Percentiles rank a stretch among this genome's conserved stretches.
These are phyloP conservation scores for Nemurella pictetii DNA, from an alignment of 2,888 invertebrate genomes.

Conservation along the genomic window DNA sequence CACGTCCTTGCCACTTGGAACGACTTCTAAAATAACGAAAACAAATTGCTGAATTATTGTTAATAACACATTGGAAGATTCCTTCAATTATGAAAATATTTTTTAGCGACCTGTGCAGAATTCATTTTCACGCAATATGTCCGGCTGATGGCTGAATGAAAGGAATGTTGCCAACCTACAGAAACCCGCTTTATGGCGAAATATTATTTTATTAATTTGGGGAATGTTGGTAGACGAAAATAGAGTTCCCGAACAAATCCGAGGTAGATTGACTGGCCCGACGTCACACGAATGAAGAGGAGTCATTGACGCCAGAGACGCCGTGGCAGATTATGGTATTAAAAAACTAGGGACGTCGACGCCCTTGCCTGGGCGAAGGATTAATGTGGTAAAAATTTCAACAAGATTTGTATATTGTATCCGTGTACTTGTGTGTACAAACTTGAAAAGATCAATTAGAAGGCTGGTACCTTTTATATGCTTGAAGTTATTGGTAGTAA, in stretches of 20 bases:
- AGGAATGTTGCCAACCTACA: neutral
- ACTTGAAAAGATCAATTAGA: neutral
- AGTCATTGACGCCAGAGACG: neutral
- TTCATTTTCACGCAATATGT: constrained; percentile 29
- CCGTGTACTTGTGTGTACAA: neutral
- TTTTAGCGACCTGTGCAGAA: constrained; percentile 24
- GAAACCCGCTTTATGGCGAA: neutral
- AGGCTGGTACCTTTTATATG: neutral
- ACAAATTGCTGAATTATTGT: neutral
- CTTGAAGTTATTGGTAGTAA: neutral
- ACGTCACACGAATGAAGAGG: neutral
- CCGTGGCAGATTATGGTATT: neutral
- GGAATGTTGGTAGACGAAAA: neutral
- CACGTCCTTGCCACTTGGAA: constrained; percentile 32
- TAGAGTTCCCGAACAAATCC: neutral
- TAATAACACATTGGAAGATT: neutral
- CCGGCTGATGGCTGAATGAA: neutral
- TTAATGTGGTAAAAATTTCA: neutral
- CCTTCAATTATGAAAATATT: neutral
- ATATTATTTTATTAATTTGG: neutral
- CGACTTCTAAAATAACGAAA: constrained; percentile 30
- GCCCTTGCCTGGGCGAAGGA: neutral
- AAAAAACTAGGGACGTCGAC: neutral
- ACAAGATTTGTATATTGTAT: neutral
- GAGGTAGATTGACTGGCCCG: neutral